Evolutionary conservation across 2,113 vertebrate species (phyloP).

Genomic region (Formicarius rufipectus): DNA sequence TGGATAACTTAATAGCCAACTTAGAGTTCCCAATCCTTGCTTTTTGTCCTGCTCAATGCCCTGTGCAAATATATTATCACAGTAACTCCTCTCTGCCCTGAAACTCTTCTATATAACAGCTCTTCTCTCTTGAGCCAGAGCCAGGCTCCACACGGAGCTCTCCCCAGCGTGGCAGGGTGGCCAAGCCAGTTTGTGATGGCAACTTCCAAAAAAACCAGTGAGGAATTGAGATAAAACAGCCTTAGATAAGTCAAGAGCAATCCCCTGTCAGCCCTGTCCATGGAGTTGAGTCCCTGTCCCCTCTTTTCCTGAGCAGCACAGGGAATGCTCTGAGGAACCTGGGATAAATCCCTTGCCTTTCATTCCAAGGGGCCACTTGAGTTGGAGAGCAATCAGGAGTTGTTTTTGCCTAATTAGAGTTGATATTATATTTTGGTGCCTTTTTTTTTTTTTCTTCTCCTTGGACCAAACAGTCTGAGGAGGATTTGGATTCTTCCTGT

Average conservation of each 20-base stretch:
- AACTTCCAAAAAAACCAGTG: neutral
- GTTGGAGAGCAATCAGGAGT: neutral
- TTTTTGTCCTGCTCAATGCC: neutral
- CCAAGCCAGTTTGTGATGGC: neutral
- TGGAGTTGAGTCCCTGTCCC: neutral
- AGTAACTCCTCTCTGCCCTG: neutral
- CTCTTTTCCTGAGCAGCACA: neutral
- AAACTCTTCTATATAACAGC: neutral
- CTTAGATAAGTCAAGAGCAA: neutral
- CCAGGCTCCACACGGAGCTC: neutral
- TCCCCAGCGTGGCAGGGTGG: neutral
- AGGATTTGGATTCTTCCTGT: neutral
- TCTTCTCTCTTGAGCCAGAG: neutral
- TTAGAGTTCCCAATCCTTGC: neutral
- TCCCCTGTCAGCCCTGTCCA: neutral
- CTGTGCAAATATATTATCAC: conserved; percentile 16
- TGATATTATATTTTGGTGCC: neutral
- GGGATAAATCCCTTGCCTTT: neutral
- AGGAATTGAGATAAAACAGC: neutral
- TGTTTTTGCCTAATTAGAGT: neutral
- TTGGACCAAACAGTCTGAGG: neutral
- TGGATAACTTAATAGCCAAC: conserved; percentile 27
- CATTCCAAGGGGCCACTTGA: neutral
- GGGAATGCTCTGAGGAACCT: neutral
- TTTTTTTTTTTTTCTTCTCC: neutral